Percentiles rank a stretch among this genome's conserved stretches.
These are phyloP conservation scores for Drosophila longiperda DNA, from an alignment of 2,888 invertebrate genomes.

Conservation along the genomic window DNA sequence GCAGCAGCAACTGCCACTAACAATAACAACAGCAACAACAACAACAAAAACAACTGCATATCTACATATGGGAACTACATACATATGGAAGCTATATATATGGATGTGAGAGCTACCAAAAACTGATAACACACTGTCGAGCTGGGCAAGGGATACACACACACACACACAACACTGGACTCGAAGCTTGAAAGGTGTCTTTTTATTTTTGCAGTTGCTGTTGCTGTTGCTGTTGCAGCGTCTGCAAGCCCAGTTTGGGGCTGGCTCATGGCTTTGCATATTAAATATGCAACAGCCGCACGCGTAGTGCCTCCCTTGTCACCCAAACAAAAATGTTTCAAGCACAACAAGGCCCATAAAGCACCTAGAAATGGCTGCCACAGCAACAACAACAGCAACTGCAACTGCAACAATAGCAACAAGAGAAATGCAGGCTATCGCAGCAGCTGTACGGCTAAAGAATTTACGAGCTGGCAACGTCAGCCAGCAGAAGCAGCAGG, in stretches of 20 bases:
- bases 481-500: slow-evolving; percentile 24
- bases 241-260: slow-evolving; percentile 49
- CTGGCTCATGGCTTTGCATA: slow-evolving; percentile 76
- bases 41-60: slow-evolving; percentile 10
- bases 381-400: slow-evolving; percentile 36
- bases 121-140: slow-evolving; percentile 67
- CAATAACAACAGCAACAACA: slow-evolving; percentile 18
- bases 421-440: slow-evolving; percentile 63
- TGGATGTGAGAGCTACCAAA: slow-evolving; percentile 23
- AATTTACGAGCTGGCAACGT: slow-evolving; percentile 62
- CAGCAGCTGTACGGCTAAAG: slow-evolving; percentile 46
- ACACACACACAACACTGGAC: slow-evolving; percentile 16
- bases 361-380: slow-evolving; percentile 74
- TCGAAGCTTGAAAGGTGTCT: slow-evolving; percentile 10
- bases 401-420: not conserved
- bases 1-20: slow-evolving; percentile 14
- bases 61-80: slow-evolving; percentile 18
- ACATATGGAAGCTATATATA: slow-evolving; percentile 9
- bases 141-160: slow-evolving; percentile 32
- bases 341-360: slow-evolving; percentile 72
- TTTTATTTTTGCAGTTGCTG: slow-evolving; percentile 6
- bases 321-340: slow-evolving; percentile 34
- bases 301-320: slow-evolving; percentile 28
- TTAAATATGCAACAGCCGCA: slow-evolving; percentile 76
- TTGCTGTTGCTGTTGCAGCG: slow-evolving; percentile 35